Conservation (phyloP, 1,140 invertebrate species). For the Neodiprion lecontei region DNA sequence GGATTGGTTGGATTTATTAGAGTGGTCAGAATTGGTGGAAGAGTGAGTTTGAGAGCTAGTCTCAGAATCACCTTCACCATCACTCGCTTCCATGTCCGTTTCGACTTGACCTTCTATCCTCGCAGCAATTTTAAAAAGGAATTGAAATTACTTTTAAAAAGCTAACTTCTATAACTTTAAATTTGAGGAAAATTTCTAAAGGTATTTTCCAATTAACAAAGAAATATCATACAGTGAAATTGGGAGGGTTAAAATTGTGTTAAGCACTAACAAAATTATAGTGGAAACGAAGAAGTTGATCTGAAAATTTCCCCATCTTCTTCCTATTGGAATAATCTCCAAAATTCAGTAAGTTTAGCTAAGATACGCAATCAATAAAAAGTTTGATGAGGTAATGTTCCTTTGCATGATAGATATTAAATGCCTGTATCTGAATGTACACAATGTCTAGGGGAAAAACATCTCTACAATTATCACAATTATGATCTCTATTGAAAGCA, state of each 20-base stretch:
- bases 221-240: not conserved
- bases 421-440: too few species aligned
- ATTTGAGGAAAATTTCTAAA: not conserved
- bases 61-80: slow-evolving; percentile 62
- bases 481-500: too few species aligned
- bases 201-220: not conserved
- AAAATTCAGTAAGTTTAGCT: too few species aligned
- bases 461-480: too few species aligned
- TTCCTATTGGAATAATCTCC: too few species aligned
- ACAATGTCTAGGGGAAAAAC: too few species aligned
- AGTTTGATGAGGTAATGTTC: too few species aligned
- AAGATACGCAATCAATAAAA: too few species aligned
- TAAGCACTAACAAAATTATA: too few species aligned
- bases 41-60: slow-evolving; percentile 61
- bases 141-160: slow-evolving; percentile 22
- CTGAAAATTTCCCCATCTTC: too few species aligned
- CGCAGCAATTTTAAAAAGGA: slow-evolving; percentile 53
- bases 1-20: slow-evolving; percentile 57
- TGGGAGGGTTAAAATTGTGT: not conserved
- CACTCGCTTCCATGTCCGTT: slow-evolving; percentile 59
- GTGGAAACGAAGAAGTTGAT: too few species aligned
- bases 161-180: not conserved
- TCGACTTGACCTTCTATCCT: slow-evolving; percentile 61
- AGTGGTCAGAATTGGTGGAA: slow-evolving; percentile 58
- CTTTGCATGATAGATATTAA: too few species aligned